A percentile compares a stretch with the other conserved stretches of the same genome.
phyloP scores from a whole-genome alignment of 2,888 invertebrate genomes.

The Halocaridina rubra region DNA sequence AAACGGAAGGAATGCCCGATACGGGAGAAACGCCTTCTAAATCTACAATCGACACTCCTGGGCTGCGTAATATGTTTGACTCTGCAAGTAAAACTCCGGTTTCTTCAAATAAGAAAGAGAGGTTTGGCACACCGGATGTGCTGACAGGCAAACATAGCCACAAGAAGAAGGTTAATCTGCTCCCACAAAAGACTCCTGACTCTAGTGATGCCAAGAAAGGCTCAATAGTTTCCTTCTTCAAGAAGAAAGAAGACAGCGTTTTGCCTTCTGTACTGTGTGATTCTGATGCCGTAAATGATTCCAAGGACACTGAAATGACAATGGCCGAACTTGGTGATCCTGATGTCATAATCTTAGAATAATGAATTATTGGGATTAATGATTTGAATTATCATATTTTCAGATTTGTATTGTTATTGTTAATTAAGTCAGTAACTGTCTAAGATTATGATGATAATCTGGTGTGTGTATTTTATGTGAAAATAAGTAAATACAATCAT shows the following conservation, averaged over 20 bases:
- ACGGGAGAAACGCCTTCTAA: neutral
- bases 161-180: neutral
- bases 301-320: too few species aligned
- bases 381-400: too few species aligned
- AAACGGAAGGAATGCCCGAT: neutral
- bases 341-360: too few species aligned
- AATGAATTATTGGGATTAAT: too few species aligned
- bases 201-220: neutral
- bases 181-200: neutral
- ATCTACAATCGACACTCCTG: neutral
- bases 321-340: too few species aligned
- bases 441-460: too few species aligned
- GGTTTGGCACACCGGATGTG: neutral
- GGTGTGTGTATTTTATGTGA: too few species aligned
- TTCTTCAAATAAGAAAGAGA: neutral
- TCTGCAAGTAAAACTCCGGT: neutral
- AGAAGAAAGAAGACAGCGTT: conserved; percentile 14
- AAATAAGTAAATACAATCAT: too few species aligned
- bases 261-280: too few species aligned
- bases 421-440: too few species aligned
- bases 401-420: too few species aligned
- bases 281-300: too few species aligned
- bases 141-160: neutral
- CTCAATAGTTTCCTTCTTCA: conserved; percentile 24
- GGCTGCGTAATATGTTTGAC: neutral